Evolutionary conservation across 2,888 invertebrate species (phyloP).

Genomic region (Hanleya hanleyi): DNA sequence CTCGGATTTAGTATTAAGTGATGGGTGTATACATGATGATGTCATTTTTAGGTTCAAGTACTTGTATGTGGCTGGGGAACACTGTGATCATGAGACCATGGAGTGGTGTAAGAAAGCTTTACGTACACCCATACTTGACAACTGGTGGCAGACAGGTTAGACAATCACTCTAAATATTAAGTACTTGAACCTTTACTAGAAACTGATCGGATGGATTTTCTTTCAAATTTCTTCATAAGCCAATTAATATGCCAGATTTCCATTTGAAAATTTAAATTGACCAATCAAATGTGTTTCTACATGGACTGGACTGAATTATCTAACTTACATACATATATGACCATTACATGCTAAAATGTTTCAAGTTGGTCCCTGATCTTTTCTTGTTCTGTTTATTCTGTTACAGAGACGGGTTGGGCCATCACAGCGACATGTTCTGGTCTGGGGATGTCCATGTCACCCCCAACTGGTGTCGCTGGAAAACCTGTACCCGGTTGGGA

Average conservation of each 20-base stretch:
- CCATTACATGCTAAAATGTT: no score
- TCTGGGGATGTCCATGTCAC: conserved; percentile 79
- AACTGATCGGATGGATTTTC: not conserved
- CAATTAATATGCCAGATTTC: no score
- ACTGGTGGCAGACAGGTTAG: conserved; percentile 94
- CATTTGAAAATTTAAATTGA: no score
- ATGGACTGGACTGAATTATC: not conserved
- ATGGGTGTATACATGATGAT: no score
- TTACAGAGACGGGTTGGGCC: conserved; percentile 88
- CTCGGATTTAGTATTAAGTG: no score
- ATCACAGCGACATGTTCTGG: conserved; percentile 90
- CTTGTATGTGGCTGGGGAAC: conserved; percentile 81
- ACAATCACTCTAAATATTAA: not conserved
- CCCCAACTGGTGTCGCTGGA: conserved; percentile 82
- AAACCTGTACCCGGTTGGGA: conserved; percentile 92
- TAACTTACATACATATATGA: no score
- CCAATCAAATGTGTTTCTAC: no score
- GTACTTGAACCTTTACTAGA: not conserved
- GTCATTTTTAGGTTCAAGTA: conserved; percentile 62
- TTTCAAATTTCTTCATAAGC: no score
- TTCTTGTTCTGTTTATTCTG: no score
- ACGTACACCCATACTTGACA: conserved; percentile 85
- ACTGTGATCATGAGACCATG: conserved; percentile 93
- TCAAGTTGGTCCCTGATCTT: no score
- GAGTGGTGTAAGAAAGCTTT: conserved; percentile 83